These are phyloP conservation scores for Brachypalpus laphriformis DNA, from an alignment of 2,888 invertebrate genomes.

Conservation along the genomic window DNA sequence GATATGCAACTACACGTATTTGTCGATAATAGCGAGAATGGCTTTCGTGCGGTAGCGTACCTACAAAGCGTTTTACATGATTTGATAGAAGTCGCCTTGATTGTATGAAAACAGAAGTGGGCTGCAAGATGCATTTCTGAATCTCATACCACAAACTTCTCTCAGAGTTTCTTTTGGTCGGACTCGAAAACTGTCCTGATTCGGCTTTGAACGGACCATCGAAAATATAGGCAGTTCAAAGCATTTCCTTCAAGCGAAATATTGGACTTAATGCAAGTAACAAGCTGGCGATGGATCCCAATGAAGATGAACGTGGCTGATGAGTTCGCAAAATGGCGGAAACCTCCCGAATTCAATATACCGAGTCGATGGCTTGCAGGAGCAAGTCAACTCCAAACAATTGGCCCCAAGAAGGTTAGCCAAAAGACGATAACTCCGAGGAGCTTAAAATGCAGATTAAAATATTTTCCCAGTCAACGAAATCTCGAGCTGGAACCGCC, in stretches of 20 bases:
- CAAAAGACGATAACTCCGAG: neutral
- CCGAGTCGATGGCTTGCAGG: constrained; percentile 49
- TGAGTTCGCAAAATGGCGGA: constrained; percentile 52
- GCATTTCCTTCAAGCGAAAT: constrained; percentile 31
- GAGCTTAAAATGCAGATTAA: neutral
- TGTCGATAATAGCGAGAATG: too few species aligned
- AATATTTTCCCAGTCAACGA: neutral
- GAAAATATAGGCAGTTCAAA: constrained; percentile 48
- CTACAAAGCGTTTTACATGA: too few species aligned
- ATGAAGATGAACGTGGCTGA: constrained; percentile 67
- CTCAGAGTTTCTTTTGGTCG: too few species aligned
- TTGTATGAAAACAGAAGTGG: too few species aligned
- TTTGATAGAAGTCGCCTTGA: too few species aligned
- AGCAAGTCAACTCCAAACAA: neutral
- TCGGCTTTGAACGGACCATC: too few species aligned
- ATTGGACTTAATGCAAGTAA: constrained; percentile 37
- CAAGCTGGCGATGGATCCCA: constrained; percentile 49
- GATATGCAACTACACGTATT: too few species aligned
- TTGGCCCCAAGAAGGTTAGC: constrained; percentile 18
- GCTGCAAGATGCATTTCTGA: too few species aligned
- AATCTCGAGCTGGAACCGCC: neutral
- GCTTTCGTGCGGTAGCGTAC: too few species aligned
- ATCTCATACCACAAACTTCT: too few species aligned
- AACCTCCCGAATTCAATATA: neutral
- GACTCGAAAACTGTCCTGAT: too few species aligned